A percentile compares a stretch with the other conserved stretches of the same genome.
Evolutionary conservation across 2,113 vertebrate species (phyloP).

Genomic region (Vombatus ursinus): DNA sequence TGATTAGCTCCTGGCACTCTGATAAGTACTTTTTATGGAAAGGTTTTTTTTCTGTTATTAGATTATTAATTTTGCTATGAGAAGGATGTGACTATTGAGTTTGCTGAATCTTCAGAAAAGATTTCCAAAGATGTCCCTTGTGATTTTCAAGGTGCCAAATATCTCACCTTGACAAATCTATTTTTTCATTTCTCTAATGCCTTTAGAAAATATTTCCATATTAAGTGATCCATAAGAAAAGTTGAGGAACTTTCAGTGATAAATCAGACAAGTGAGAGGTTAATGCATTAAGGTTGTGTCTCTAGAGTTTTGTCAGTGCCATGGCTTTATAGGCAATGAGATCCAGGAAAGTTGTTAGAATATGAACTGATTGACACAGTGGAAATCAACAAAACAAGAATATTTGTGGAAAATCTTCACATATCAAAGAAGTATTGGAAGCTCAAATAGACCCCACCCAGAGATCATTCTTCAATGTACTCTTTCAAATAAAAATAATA

Average conservation of each 20-base stretch:
- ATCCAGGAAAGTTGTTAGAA: not conserved
- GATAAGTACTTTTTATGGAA: not conserved
- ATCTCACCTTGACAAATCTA: not conserved
- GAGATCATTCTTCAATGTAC: not conserved
- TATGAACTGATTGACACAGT: not conserved
- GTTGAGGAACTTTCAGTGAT: not conserved
- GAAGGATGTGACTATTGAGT: not conserved
- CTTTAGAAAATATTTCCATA: not conserved
- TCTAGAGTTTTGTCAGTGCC: not conserved
- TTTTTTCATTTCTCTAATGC: not conserved
- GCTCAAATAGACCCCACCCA: constrained; percentile 20
- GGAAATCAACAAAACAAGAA: not conserved
- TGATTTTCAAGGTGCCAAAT: not conserved
- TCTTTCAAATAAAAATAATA: not conserved
- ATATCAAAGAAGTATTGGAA: not conserved
- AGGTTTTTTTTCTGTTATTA: not conserved
- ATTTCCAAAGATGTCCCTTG: not conserved
- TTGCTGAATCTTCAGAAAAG: not conserved
- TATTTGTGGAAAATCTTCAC: not conserved
- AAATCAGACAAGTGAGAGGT: not conserved
- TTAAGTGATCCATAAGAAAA: not conserved
- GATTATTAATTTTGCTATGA: constrained; percentile 13
- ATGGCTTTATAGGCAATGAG: not conserved
- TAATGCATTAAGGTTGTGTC: not conserved
- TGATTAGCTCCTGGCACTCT: not conserved